Percentiles rank a stretch among this genome's conserved stretches.
Evolutionary conservation across 2,888 invertebrate species (phyloP).

Genomic region (Diploptera punctata): DNA sequence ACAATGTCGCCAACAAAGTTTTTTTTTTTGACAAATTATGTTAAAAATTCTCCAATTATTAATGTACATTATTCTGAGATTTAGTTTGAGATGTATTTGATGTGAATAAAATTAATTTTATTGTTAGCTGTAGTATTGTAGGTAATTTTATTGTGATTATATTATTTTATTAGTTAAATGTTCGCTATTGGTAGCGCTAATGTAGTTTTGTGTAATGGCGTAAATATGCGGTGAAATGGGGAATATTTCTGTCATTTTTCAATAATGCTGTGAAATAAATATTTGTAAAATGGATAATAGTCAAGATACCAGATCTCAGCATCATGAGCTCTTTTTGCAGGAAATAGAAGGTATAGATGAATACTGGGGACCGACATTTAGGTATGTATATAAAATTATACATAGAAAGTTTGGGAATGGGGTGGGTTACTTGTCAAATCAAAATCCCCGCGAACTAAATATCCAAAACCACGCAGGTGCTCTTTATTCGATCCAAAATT

Average conservation of each 20-base stretch:
- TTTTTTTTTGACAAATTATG: too few relatives aligned
- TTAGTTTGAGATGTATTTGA: too few relatives aligned
- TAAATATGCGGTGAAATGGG: not conserved
- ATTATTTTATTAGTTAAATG: too few relatives aligned
- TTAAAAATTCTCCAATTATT: too few relatives aligned
- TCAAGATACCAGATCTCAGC: conserved; percentile 52
- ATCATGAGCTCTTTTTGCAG: conserved; percentile 67
- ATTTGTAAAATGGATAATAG: conserved; percentile 33
- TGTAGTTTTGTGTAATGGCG: not conserved
- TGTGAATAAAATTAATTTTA: too few relatives aligned
- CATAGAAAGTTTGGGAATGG: too few relatives aligned
- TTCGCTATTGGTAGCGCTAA: too few relatives aligned
- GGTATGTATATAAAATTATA: conserved; percentile 56
- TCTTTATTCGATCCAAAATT: conserved; percentile 39
- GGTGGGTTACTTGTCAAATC: conserved; percentile 5
- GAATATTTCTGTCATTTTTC: not conserved
- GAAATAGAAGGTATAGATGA: conserved; percentile 92
- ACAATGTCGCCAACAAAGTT: too few relatives aligned
- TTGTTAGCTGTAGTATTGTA: too few relatives aligned
- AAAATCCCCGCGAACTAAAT: conserved; percentile 35
- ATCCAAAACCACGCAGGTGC: conserved; percentile 38
- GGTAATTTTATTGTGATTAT: too few relatives aligned
- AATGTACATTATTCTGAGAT: too few relatives aligned
- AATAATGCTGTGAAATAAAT: not conserved
- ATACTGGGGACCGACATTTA: conserved; percentile 91